phyloP scores from a whole-genome alignment of 2,797 vertebrate genomes.

The Bovichtus variegatus region DNA sequence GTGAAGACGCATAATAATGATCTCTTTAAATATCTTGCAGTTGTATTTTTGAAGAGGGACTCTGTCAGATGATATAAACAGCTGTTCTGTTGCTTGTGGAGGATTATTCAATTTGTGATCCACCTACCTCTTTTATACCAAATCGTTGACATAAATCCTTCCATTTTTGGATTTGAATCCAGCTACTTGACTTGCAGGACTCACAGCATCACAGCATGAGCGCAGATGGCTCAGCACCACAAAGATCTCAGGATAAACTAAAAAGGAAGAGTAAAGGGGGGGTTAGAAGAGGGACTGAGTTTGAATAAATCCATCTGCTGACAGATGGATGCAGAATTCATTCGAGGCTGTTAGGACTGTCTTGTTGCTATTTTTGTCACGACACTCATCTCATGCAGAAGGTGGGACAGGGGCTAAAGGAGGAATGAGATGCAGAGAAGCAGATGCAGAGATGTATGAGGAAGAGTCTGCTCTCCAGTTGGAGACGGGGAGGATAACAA shows the following conservation, averaged over 20 bases:
- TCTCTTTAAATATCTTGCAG: neutral
- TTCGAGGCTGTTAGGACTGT: conserved; percentile 59
- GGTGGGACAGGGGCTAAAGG: conserved; percentile 44
- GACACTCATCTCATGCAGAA: conserved; percentile 56
- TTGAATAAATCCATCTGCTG: conserved; percentile 75
- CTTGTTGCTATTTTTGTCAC: conserved; percentile 70
- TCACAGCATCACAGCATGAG: conserved; percentile 58
- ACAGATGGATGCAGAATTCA: conserved; percentile 70
- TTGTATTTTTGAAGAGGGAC: neutral
- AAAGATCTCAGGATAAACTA: conserved; percentile 64
- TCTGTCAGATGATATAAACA: conserved; percentile 9
- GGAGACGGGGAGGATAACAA: conserved; percentile 27
- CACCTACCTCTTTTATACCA: conserved; percentile 32
- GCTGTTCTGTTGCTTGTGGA: conserved; percentile 20
- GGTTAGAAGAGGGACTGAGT: neutral
- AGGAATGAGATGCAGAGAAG: conserved; percentile 35
- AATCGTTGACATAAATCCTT: conserved; percentile 39
- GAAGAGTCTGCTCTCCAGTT: conserved; percentile 56
- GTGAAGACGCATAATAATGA: neutral
- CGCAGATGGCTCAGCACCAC: conserved; percentile 70
- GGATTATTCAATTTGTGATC: conserved; percentile 29
- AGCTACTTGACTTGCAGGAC: conserved; percentile 43
- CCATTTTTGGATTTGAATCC: conserved; percentile 58
- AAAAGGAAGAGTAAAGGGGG: conserved; percentile 43
- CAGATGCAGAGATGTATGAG: conserved; percentile 33